Conservation (phyloP, 2,113 vertebrate genomes). For the Bothrops jararaca region DNA sequence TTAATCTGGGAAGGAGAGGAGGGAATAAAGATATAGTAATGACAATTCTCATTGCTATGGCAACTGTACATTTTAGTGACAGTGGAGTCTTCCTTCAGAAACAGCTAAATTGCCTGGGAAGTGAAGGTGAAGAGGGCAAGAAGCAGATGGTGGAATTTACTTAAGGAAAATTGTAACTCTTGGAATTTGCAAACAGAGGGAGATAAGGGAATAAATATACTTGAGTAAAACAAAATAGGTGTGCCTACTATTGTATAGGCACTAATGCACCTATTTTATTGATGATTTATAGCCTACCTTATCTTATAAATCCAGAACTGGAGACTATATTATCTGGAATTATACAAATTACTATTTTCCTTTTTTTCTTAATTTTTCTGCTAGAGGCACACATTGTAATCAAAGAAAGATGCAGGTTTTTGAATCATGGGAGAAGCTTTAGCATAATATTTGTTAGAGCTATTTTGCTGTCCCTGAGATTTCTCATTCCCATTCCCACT, state of each 20-base stretch:
- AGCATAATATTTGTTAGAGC: accelerated
- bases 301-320: not conserved
- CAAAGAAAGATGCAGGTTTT: not conserved
- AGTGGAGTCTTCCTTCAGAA: conserved; percentile 62
- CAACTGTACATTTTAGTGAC: conserved; percentile 63
- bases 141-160: conserved; percentile 50
- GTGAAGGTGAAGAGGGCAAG: conserved; percentile 52
- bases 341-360: not conserved
- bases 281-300: not conserved
- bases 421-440: not conserved
- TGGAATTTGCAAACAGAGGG: conserved; percentile 37
- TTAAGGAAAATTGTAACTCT: conserved; percentile 49
- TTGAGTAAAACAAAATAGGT: conserved; percentile 19
- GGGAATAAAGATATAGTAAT: conserved; percentile 61
- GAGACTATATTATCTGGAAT: not conserved
- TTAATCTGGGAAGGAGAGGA: not conserved
- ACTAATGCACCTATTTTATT: conserved; percentile 1
- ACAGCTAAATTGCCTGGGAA: conserved; percentile 56
- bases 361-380: not conserved
- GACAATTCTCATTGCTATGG: conserved; percentile 58
- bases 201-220: not conserved
- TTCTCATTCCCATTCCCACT: not conserved
- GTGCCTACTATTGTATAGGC: conserved; percentile 34
- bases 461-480: not conserved
- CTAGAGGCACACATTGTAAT: not conserved